Evolutionary conservation across 2,113 vertebrate species (phyloP).

Genomic region (Mastomys natalensis): DNA sequence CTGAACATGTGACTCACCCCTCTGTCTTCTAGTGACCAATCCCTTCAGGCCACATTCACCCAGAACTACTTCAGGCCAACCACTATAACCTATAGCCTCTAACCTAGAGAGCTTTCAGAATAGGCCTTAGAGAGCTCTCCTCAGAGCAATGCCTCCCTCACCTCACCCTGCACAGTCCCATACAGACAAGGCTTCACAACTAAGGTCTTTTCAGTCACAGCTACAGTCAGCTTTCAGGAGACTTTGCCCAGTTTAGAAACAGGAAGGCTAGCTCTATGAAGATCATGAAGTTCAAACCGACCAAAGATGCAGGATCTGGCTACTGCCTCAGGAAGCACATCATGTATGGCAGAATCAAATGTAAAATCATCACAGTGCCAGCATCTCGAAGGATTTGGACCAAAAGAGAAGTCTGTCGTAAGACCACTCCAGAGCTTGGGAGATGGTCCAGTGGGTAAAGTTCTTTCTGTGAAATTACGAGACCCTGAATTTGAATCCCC

Average conservation of each 20-base stretch:
- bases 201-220: background rate
- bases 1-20: constrained; percentile 59
- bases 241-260: background rate
- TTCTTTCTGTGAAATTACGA: background rate
- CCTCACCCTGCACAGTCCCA: background rate
- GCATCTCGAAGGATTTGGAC: constrained; percentile 6
- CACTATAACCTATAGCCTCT: background rate
- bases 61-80: constrained; percentile 15
- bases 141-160: background rate
- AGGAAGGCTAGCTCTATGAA: background rate
- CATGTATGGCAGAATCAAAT: background rate
- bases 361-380: background rate
- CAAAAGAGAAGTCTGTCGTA: background rate
- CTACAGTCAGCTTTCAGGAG: background rate
- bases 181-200: background rate
- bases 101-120: background rate
- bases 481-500: background rate
- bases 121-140: background rate
- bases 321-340: background rate
- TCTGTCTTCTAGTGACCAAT: constrained; percentile 55
- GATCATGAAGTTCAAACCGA: background rate
- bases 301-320: background rate
- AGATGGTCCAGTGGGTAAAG: background rate
- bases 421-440: background rate
- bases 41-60: constrained; percentile 66